These are phyloP conservation scores for Brenthis hecate DNA, from an alignment of 2,888 invertebrate species.

Conservation along the genomic window DNA sequence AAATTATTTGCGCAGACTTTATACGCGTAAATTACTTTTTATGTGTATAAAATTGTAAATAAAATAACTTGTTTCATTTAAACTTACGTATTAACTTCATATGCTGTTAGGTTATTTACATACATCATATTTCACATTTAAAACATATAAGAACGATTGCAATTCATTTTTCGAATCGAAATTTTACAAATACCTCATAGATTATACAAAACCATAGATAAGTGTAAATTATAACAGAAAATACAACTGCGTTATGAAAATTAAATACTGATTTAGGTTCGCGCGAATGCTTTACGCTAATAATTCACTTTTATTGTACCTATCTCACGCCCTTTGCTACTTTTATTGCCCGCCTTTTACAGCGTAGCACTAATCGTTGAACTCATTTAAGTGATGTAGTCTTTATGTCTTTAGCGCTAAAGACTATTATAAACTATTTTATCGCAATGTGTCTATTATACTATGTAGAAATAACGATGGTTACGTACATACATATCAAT, in stretches of 20 bases:
- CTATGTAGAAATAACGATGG: constrained; percentile 32
- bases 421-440: constrained; percentile 14
- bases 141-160: no score
- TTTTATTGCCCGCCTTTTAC: constrained; percentile 75
- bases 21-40: no score
- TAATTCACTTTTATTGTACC: constrained; percentile 81
- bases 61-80: no score
- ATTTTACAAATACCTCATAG: neutral
- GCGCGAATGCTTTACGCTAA: constrained; percentile 73
- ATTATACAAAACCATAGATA: constrained; percentile 7
- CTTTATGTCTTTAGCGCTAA: constrained; percentile 20
- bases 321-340: constrained; percentile 75
- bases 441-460: constrained; percentile 27
- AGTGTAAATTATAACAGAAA: constrained; percentile 33
- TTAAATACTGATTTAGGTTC: constrained; percentile 52
- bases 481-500: constrained; percentile 33
- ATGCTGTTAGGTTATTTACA: no score
- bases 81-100: no score
- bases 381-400: constrained; percentile 26
- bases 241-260: constrained; percentile 44
- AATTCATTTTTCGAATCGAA: neutral
- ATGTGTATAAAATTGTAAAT: no score
- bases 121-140: no score
- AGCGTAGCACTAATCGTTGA: constrained; percentile 37
- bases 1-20: no score